These are phyloP conservation scores for Babylonia areolata DNA, from an alignment of 1,140 invertebrate genomes.

Conservation along the genomic window DNA sequence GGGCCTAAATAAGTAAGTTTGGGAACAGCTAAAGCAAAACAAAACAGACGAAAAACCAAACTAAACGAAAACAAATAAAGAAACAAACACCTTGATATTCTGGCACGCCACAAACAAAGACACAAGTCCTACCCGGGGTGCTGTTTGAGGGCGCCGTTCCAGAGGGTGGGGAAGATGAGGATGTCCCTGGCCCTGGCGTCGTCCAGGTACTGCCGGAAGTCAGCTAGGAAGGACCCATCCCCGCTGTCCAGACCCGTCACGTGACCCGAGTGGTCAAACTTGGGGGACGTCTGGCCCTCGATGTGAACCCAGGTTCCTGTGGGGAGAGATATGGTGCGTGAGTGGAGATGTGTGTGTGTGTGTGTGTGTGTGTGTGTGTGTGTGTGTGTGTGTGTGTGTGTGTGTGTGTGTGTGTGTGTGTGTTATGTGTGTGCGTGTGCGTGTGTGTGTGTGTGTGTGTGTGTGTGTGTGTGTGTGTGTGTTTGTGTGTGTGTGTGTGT, in stretches of 20 bases:
- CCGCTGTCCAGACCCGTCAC: constrained; percentile 54
- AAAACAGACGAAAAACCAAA: too few species aligned
- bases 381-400: too few species aligned
- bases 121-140: constrained; percentile 46
- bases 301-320: constrained; percentile 77
- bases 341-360: neutral
- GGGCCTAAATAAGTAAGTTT: too few species aligned
- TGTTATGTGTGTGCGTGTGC: too few species aligned
- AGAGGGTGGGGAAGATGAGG: constrained; percentile 73
- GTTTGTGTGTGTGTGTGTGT: too few species aligned
- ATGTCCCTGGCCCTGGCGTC: constrained; percentile 61
- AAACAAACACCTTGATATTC: too few species aligned
- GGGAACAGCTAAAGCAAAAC: too few species aligned
- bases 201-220: constrained; percentile 55
- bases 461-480: too few species aligned
- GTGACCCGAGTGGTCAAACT: constrained; percentile 55
- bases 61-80: neutral
- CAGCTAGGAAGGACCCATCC: constrained; percentile 55
- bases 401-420: too few species aligned
- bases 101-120: neutral
- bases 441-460: too few species aligned
- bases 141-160: constrained; percentile 76
- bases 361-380: neutral
- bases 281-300: constrained; percentile 72
- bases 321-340: neutral